These are phyloP conservation scores for Chaetodon trifasciatus DNA, from an alignment of 2,797 vertebrate genomes.

Conservation along the genomic window DNA sequence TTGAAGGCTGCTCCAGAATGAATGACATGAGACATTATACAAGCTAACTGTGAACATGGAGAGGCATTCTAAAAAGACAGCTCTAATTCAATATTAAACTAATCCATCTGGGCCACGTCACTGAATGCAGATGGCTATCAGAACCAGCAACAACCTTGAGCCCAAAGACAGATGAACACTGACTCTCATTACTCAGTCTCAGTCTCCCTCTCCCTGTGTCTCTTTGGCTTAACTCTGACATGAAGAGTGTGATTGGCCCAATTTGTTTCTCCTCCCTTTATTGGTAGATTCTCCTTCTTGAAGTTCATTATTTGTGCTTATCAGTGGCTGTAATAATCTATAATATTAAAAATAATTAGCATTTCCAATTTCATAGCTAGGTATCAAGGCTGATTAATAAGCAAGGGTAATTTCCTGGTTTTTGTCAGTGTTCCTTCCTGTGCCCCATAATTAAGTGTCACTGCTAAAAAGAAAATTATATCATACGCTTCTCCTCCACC, in stretches of 20 bases:
- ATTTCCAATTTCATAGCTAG: slow-evolving; percentile 37
- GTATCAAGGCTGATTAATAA: slow-evolving; percentile 39
- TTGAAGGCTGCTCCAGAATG: slow-evolving; percentile 43
- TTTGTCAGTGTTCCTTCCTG: slow-evolving; percentile 10
- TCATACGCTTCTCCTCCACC: slow-evolving; percentile 26
- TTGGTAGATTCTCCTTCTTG: slow-evolving; percentile 14
- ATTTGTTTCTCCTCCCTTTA: slow-evolving; percentile 25
- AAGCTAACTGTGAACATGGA: slow-evolving; percentile 63
- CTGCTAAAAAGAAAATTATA: slow-evolving; percentile 38
- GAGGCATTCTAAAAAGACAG: slow-evolving; percentile 68
- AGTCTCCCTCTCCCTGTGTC: slow-evolving; percentile 29
- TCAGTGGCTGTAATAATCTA: slow-evolving; percentile 37
- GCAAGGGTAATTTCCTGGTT: slow-evolving; percentile 34
- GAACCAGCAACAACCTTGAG: slow-evolving; percentile 78
- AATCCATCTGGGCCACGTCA: slow-evolving; percentile 79
- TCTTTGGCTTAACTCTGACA: slow-evolving; percentile 47
- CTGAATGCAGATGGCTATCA: slow-evolving; percentile 77
- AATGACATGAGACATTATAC: slow-evolving; percentile 66
- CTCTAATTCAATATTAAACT: slow-evolving; percentile 83
- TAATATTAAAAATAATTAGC: slow-evolving; percentile 35
- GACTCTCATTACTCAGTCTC: slow-evolving; percentile 65
- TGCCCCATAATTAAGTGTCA: slow-evolving; percentile 30
- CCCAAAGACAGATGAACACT: slow-evolving; percentile 63
- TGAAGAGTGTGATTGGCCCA: slow-evolving; percentile 41
- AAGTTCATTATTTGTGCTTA: slow-evolving; percentile 25